Evolutionary conservation across 2,888 invertebrate species (phyloP).

Genomic region (Euspilapteryx auroguttella): DNA sequence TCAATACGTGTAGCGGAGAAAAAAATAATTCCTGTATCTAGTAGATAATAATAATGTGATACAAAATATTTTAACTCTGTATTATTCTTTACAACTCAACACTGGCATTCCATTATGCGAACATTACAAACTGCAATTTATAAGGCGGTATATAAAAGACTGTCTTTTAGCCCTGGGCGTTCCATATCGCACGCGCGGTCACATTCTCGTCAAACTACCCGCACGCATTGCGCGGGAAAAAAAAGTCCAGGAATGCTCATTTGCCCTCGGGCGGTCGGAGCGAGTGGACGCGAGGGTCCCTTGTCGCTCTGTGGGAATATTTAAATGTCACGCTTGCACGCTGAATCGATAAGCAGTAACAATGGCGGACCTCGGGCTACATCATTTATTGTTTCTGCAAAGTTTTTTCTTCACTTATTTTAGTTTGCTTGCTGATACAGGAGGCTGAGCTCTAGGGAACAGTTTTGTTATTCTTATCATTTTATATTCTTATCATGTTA

Average conservation of each 20-base stretch:
- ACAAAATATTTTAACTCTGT: too few relatives aligned
- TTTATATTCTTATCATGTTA: too few relatives aligned
- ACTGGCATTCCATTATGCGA: too few relatives aligned
- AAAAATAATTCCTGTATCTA: too few relatives aligned
- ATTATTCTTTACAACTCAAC: too few relatives aligned
- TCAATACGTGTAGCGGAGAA: too few relatives aligned
- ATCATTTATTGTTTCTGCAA: conserved; percentile 18
- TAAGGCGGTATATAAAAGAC: conserved; percentile 15
- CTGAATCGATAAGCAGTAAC: conserved; percentile 23
- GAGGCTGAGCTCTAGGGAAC: too few relatives aligned
- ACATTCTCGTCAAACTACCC: conserved; percentile 37
- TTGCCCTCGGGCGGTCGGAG: conserved; percentile 24
- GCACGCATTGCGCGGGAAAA: conserved; percentile 15
- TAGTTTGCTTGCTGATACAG: too few relatives aligned
- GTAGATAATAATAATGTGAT: too few relatives aligned
- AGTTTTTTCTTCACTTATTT: too few relatives aligned
- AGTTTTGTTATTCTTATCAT: too few relatives aligned
- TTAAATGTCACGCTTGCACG: conserved; percentile 24
- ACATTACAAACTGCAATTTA: too few relatives aligned
- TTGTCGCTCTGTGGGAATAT: conserved; percentile 28
- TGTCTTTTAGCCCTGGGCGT: conserved; percentile 26
- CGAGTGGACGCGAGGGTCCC: conserved; percentile 29
- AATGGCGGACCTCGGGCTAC: conserved; percentile 18
- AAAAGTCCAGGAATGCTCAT: conserved; percentile 16
- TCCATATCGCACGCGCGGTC: conserved; percentile 43